These are phyloP conservation scores for Crotophaga sulcirostris DNA, from an alignment of 2,113 vertebrate species.

Conservation along the genomic window DNA sequence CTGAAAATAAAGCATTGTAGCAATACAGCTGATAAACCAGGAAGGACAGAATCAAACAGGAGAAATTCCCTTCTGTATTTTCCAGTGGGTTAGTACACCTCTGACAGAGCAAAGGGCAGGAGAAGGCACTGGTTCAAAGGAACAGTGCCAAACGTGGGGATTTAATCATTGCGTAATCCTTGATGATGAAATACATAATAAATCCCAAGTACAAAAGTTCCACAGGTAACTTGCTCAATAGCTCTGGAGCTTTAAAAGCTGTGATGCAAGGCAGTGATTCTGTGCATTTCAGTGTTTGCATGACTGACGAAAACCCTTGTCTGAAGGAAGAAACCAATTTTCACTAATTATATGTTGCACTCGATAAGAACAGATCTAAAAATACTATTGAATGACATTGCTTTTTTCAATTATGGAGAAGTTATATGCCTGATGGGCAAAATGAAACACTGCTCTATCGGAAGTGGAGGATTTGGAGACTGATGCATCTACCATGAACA, in stretches of 20 bases:
- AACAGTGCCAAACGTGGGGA: neutral
- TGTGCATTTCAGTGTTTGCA: neutral
- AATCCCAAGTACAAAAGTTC: neutral
- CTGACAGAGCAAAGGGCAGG: neutral
- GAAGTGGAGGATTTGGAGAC: neutral
- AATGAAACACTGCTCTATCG: neutral
- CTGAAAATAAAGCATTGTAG: neutral
- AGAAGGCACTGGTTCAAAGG: neutral
- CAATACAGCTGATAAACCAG: neutral
- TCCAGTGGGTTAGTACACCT: neutral
- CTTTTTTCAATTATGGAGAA: neutral
- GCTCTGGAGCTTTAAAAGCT: neutral
- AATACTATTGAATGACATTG: neutral
- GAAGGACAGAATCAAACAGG: neutral
- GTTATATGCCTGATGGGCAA: neutral
- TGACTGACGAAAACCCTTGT: neutral
- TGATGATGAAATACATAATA: neutral
- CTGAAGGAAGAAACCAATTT: neutral
- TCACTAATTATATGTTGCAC: neutral
- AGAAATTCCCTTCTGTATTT: slow-evolving; percentile 34
- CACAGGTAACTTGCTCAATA: neutral
- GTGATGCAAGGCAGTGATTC: neutral
- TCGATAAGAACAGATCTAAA: neutral
- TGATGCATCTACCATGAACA: neutral
- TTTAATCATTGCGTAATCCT: neutral